Evolutionary conservation across 2,888 invertebrate species (phyloP).

Genomic region (Parapristionchus giblindavisi): DNA sequence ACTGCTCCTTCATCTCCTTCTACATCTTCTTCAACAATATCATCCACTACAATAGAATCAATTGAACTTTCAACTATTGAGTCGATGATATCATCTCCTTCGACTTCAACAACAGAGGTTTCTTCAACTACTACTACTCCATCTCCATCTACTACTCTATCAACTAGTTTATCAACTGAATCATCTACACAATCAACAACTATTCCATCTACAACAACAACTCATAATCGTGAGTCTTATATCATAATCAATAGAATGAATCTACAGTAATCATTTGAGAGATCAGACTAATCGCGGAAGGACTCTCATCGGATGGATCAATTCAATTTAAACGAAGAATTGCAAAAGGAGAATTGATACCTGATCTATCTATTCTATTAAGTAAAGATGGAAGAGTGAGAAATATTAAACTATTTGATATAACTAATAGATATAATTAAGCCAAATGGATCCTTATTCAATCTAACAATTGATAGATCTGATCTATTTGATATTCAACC

Average conservation of each 20-base stretch:
- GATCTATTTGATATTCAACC: constrained; percentile 32
- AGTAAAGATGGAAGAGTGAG: constrained; percentile 25
- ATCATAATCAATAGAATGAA: not conserved
- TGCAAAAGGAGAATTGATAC: not conserved
- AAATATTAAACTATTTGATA: not conserved
- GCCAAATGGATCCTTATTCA: constrained; percentile 34
- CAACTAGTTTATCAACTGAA: not conserved
- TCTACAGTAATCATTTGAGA: not conserved
- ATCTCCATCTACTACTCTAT: not conserved
- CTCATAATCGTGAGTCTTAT: not conserved
- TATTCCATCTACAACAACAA: not conserved
- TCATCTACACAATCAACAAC: constrained; percentile 1
- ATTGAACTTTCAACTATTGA: not conserved
- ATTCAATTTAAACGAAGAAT: not conserved
- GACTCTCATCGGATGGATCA: not conserved
- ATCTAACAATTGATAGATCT: constrained; percentile 13
- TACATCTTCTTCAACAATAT: no score
- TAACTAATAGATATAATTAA: not conserved
- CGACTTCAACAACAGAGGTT: not conserved
- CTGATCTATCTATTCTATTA: not conserved
- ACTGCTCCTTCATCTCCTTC: no score
- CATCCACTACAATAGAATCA: not conserved
- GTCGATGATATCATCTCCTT: not conserved
- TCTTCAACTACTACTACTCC: not conserved
- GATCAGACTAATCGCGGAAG: constrained; percentile 1